A percentile compares a stretch with the other conserved stretches of the same genome.
Evolutionary conservation across 2,113 vertebrate genomes (phyloP).

Genomic region (Oncorhynchus clarkii): DNA sequence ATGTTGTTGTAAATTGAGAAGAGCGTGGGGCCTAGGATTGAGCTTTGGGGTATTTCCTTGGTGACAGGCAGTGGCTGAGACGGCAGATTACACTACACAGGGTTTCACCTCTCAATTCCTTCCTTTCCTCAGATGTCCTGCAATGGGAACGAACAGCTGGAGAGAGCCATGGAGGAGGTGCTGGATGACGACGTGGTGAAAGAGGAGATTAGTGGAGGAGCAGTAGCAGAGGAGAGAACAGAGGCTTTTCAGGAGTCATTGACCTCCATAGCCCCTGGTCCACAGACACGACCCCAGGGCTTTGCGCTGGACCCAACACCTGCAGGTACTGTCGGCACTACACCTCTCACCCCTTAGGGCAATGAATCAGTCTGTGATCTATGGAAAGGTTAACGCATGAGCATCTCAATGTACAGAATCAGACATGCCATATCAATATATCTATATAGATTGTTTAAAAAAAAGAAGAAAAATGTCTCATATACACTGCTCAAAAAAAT

Average conservation of each 20-base stretch:
- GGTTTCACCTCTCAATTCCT: neutral
- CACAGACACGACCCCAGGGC: slow-evolving; percentile 15
- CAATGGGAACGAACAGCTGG: slow-evolving; percentile 87
- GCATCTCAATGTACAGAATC: too few relatives aligned
- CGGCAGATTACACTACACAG: too few relatives aligned
- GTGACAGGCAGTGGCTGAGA: too few relatives aligned
- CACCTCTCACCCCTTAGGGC: neutral
- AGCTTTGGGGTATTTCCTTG: too few relatives aligned
- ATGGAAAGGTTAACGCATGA: too few relatives aligned
- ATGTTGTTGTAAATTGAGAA: too few relatives aligned
- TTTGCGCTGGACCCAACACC: slow-evolving; percentile 27
- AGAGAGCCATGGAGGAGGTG: slow-evolving; percentile 93
- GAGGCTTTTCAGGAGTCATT: slow-evolving; percentile 42
- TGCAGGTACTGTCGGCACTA: slow-evolving; percentile 36
- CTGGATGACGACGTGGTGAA: slow-evolving; percentile 74
- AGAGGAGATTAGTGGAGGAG: slow-evolving; percentile 52
- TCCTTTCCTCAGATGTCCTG: slow-evolving; percentile 79
- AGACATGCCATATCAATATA: too few relatives aligned
- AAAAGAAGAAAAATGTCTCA: too few relatives aligned
- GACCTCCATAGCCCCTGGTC: neutral
- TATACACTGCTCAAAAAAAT: too few relatives aligned
- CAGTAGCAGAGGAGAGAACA: slow-evolving; percentile 46
- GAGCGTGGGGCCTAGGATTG: too few relatives aligned
- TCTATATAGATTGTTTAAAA: too few relatives aligned
- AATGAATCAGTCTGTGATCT: neutral